Evolutionary conservation across 2,113 vertebrate genomes (phyloP), one percentile per base, ranked within the genome.

Genomic region (Garra rufa): DNA sequence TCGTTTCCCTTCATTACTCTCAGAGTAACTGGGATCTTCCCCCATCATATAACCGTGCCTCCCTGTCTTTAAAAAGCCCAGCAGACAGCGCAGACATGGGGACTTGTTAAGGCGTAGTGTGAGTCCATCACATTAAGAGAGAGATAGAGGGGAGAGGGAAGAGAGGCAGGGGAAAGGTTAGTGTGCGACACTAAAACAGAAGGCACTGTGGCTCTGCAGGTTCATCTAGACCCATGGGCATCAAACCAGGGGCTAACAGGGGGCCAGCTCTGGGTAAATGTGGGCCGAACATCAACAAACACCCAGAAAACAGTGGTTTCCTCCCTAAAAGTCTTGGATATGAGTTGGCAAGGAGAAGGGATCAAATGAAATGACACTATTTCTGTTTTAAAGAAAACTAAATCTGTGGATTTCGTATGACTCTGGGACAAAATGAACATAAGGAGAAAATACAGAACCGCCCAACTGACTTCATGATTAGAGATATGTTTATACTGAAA

Each of bases 141-240:
- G 63, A 63, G 67, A 57, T 19, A 48, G 65, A 79, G 84, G 41
- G 13, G 19, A 65, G 7, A 1, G 10, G 75, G 21, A 4, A 14
- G 84, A 67, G 87, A 65, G 7, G 65, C 61, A 30, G 30, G 48
- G 73, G 48, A 77, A 76, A 76, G 88, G 88, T 90, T 59, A 46
- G 83, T 52, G 87, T 88, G 88, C 89, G 90, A 91, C 89, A 93
- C 82, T 74, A 92, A 90, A 91, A 92, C 93, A 95, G 91, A 95
- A 95, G 94, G 93, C 94, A 95, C 94, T 95, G 93, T 89, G 94
- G 93, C 92, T 92, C 93, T 92, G 90, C 88, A 91, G 77, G 82
- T 75, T 71, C 28, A 79, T 79, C 83, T 85, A n/a, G 78, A 81
- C 63, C 63, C 65, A 61, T 80, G 17, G 48, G 24, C 75, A 34